These are phyloP conservation scores for Sebastes goodei DNA, from an alignment of 2,797 vertebrate species.

Conservation along the genomic window DNA sequence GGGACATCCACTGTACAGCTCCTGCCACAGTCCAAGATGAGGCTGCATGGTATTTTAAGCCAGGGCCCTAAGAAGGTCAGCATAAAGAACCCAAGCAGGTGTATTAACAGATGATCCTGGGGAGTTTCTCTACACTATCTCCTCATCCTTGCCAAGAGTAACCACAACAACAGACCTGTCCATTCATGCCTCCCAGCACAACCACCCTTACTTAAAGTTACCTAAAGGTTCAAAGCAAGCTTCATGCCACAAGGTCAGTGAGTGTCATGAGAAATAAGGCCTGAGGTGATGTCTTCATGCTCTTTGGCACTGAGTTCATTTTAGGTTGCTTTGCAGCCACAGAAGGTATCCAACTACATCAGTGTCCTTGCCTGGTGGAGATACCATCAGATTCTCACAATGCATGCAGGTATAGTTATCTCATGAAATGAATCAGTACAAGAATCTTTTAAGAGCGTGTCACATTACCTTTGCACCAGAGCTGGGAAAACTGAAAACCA, in stretches of 20 bases:
- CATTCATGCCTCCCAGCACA: not conserved
- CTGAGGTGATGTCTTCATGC: constrained; percentile 32
- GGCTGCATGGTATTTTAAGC: not conserved
- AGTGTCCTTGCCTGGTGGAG: not conserved
- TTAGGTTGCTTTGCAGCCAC: not conserved
- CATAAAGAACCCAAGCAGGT: not conserved
- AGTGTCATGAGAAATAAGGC: not conserved
- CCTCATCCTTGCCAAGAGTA: not conserved
- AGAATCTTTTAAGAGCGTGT: not conserved
- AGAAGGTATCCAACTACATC: not conserved
- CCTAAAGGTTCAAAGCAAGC: not conserved
- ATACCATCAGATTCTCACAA: not conserved
- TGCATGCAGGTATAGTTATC: not conserved
- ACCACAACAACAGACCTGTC: constrained; percentile 10
- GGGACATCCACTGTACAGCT: constrained; percentile 14
- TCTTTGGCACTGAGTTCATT: constrained; percentile 56
- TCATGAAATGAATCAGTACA: not conserved
- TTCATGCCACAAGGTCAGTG: not conserved
- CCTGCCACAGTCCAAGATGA: constrained; percentile 29
- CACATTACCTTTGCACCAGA: not conserved
- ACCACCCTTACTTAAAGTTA: not conserved
- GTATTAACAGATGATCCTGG: not conserved
- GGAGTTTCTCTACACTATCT: constrained; percentile 6
- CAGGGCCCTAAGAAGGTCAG: not conserved
- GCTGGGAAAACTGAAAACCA: not conserved